Percentiles rank a stretch among this genome's conserved stretches.
phyloP scores from a whole-genome alignment of 2,888 invertebrate species.

The Machimus rusticus region DNA sequence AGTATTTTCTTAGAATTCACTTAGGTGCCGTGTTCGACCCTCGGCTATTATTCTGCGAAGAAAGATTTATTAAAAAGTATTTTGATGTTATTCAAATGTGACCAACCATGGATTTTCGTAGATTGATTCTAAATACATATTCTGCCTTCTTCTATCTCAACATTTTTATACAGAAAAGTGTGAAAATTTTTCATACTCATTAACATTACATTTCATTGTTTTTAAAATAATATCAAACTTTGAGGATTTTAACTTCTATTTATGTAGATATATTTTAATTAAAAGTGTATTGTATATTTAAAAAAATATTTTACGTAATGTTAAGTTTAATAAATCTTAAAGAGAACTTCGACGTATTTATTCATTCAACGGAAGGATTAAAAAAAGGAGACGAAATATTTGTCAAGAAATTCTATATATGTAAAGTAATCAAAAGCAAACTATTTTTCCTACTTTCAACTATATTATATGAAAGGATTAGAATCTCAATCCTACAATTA shows the following conservation, averaged over 20 bases:
- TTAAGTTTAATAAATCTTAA: too few species aligned
- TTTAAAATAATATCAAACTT: not conserved
- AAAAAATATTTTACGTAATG: too few species aligned
- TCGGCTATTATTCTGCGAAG: not conserved
- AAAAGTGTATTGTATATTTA: too few species aligned
- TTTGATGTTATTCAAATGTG: not conserved
- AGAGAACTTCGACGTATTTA: too few species aligned
- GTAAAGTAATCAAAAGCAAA: too few species aligned
- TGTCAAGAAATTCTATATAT: not conserved
- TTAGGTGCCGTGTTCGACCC: not conserved
- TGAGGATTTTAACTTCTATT: not conserved
- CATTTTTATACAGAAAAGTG: not conserved
- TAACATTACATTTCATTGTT: not conserved
- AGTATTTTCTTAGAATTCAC: not conserved
- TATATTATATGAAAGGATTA: too few species aligned
- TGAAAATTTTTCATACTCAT: not conserved
- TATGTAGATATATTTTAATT: not conserved
- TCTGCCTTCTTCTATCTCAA: not conserved
- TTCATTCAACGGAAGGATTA: too few species aligned
- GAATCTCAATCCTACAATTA: too few species aligned
- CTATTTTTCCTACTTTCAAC: too few species aligned
- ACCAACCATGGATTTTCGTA: not conserved
- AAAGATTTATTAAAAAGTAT: not conserved
- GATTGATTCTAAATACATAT: not conserved
- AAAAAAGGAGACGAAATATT: not conserved